phyloP scores from a whole-genome alignment of 2,888 invertebrate genomes.

The Anthophora plumipes region DNA sequence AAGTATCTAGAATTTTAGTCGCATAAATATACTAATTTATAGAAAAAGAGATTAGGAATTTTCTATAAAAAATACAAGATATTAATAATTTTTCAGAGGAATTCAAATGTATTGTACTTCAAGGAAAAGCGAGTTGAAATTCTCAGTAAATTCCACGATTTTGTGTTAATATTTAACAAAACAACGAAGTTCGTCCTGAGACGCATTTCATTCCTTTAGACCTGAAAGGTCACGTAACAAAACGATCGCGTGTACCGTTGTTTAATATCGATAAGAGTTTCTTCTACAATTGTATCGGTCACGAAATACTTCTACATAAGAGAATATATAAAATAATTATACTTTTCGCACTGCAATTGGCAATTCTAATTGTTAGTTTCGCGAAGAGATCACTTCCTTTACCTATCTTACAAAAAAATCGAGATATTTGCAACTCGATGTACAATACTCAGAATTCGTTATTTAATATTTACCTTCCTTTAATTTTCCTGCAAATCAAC shows the following conservation, averaged over 20 bases:
- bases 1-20: too few relatives aligned
- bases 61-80: too few relatives aligned
- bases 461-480: conserved; percentile 5
- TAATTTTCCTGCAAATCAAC: not conserved
- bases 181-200: not conserved
- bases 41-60: too few relatives aligned
- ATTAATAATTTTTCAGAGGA: too few relatives aligned
- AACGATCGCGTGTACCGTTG: conserved; percentile 22
- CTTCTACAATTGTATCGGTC: conserved; percentile 64
- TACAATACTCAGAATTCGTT: not conserved
- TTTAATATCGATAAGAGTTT: conserved; percentile 61
- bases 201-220: not conserved
- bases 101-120: too few relatives aligned
- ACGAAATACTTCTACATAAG: conserved; percentile 55
- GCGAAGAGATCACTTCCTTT: not conserved
- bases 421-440: not conserved
- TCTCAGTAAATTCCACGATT: not conserved
- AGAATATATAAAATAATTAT: conserved; percentile 17
- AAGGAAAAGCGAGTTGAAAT: not conserved
- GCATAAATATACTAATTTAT: too few relatives aligned
- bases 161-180: not conserved
- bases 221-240: not conserved
- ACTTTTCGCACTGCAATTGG: not conserved
- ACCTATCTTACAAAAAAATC: conserved; percentile 27
- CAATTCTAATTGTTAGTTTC: conserved; percentile 10